Conservation (phyloP, 2,113 vertebrate genomes). For the Sphyrna mokarran region DNA sequence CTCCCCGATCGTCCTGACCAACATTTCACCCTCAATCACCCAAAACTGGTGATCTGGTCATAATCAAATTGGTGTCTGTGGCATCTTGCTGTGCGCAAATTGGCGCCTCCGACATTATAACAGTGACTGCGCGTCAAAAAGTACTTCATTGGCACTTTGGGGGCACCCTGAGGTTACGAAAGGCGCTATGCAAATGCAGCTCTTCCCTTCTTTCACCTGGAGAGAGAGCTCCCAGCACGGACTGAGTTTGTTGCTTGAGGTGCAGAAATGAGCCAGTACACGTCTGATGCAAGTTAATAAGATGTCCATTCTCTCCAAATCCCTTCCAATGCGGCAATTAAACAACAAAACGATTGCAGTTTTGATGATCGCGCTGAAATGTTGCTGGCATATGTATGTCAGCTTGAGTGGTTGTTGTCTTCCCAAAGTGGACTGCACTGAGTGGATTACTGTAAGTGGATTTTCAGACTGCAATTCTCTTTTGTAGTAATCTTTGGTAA, state of each 20-base stretch:
- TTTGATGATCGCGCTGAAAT: neutral
- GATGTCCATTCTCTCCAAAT: neutral
- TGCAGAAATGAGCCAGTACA: neutral
- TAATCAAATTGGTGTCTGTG: too few species aligned
- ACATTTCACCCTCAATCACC: neutral
- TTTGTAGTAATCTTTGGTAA: neutral
- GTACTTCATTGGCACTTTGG: neutral
- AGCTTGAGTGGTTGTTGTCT: neutral
- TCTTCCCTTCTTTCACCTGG: neutral
- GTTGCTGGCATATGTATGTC: neutral
- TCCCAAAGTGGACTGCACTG: neutral
- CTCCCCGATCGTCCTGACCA: neutral
- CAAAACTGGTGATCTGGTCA: neutral
- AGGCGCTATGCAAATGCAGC: neutral
- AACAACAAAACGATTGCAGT: neutral
- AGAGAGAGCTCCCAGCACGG: neutral
- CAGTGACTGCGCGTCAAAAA: neutral
- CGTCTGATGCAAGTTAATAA: neutral
- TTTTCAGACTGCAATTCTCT: neutral
- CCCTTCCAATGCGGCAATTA: neutral
- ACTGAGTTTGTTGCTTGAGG: too few species aligned
- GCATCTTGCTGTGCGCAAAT: neutral
- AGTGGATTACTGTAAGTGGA: constrained; percentile 24
- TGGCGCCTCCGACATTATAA: neutral
- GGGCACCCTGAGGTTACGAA: neutral